phyloP scores from a whole-genome alignment of 1,140 invertebrate species.

The Thalassaphorura encarpata region DNA sequence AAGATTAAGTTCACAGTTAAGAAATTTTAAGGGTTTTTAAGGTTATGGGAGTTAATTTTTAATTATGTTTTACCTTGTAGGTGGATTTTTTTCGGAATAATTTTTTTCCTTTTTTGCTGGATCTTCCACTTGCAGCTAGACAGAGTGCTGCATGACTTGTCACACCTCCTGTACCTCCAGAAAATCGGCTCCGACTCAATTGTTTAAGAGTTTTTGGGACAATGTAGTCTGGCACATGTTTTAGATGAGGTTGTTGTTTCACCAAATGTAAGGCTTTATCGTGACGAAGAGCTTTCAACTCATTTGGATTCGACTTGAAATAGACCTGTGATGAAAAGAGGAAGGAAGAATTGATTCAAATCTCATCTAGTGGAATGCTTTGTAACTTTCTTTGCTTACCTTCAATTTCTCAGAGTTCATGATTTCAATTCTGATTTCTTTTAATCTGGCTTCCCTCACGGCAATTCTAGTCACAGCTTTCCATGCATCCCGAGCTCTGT shows the following conservation, averaged over 20 bases:
- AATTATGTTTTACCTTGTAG: not conserved
- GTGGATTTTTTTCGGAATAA: constrained; percentile 6
- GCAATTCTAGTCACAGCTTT: constrained; percentile 84
- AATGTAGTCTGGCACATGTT: constrained; percentile 91
- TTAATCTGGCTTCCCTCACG: constrained; percentile 81
- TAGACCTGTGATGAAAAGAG: constrained; percentile 56
- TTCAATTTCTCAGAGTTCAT: constrained; percentile 87
- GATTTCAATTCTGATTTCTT: constrained; percentile 92
- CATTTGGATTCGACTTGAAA: constrained; percentile 89
- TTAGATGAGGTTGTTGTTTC: constrained; percentile 69
- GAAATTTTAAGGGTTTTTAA: not conserved
- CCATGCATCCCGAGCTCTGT: constrained; percentile 88
- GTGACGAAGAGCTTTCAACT: constrained; percentile 76
- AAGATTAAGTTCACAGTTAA: not conserved
- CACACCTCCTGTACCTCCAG: constrained; percentile 12
- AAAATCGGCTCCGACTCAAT: constrained; percentile 38
- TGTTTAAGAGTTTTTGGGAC: constrained; percentile 63
- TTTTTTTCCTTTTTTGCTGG: not conserved
- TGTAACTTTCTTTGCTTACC: constrained; percentile 39
- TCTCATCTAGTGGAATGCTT: not conserved
- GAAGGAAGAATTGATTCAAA: not conserved
- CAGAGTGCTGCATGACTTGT: not conserved
- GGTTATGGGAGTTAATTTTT: not conserved
- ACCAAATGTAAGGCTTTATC: constrained; percentile 86
- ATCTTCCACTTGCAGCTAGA: constrained; percentile 2